Evolutionary conservation across 2,113 vertebrate genomes (phyloP).

Genomic region (Pluvianellus socialis): DNA sequence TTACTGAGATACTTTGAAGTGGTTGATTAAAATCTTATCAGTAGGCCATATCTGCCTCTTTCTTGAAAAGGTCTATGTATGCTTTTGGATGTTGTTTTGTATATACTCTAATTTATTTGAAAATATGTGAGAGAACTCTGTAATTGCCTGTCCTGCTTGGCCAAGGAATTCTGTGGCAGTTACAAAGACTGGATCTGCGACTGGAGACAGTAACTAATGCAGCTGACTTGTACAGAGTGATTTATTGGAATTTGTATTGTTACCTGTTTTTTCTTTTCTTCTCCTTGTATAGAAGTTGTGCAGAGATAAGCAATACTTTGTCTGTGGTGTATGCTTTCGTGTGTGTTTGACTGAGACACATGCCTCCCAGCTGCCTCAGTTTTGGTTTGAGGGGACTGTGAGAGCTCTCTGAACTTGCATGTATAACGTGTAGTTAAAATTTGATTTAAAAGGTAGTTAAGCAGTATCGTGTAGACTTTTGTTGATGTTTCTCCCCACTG

Average conservation of each 20-base stretch:
- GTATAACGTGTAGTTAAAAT: not conserved
- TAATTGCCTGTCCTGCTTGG: not conserved
- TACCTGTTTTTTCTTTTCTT: not conserved
- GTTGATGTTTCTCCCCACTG: not conserved
- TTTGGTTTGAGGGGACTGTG: not conserved
- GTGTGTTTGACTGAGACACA: not conserved
- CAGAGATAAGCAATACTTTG: not conserved
- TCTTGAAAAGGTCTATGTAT: not conserved
- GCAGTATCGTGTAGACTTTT: not conserved
- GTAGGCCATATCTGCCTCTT: not conserved
- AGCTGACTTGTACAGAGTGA: not conserved
- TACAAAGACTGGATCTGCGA: not conserved
- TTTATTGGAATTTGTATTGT: not conserved
- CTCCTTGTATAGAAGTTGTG: not conserved
- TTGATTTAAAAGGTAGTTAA: not conserved
- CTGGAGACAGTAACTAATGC: not conserved
- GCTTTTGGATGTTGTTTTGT: not conserved
- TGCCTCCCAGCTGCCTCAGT: not conserved
- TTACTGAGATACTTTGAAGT: not conserved
- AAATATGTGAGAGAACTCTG: not conserved
- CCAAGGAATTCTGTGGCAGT: not conserved
- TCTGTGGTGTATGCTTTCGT: accelerated
- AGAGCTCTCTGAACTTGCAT: not conserved
- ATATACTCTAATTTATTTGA: not conserved
- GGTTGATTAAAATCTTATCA: not conserved